Evolutionary conservation across 1,140 invertebrate genomes (phyloP).

Genomic region (Argopecten irradians): DNA sequence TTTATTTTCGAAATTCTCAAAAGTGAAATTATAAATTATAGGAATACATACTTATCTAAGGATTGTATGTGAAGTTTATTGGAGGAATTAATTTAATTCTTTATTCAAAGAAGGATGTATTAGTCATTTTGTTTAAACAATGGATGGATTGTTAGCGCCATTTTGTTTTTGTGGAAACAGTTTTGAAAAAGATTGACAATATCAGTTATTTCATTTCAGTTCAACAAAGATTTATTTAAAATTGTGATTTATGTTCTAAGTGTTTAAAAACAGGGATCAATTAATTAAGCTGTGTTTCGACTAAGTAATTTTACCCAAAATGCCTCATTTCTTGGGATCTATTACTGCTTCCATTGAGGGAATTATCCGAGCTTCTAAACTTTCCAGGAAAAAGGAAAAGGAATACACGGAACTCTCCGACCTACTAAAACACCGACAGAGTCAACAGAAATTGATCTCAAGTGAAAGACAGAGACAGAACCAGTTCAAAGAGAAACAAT

Average conservation of each 20-base stretch:
- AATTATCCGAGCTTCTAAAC: conserved; percentile 35
- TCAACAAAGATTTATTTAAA: background rate
- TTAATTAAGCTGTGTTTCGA: background rate
- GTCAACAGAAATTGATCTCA: conserved; percentile 30
- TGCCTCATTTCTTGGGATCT: conserved; percentile 48
- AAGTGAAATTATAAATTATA: background rate
- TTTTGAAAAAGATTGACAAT: background rate
- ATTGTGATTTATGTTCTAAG: background rate
- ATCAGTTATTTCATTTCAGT: background rate
- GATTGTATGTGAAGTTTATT: background rate
- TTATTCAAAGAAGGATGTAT: background rate
- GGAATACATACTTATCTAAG: background rate
- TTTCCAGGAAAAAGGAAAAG: conserved; percentile 48
- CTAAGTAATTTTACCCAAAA: conserved; percentile 25
- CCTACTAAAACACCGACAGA: conserved; percentile 32
- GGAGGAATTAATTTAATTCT: background rate
- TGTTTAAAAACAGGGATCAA: background rate
- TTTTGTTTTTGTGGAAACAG: background rate
- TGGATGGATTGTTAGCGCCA: background rate
- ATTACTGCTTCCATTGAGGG: conserved; percentile 40
- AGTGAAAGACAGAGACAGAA: conserved; percentile 53
- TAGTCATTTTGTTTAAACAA: background rate
- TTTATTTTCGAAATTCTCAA: background rate
- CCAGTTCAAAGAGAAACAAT: conserved; percentile 62
- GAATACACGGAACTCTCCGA: conserved; percentile 42